Base-by-base conservation (phyloP, 2,797 vertebrate species). In the Acipenser ruthenus region DNA sequence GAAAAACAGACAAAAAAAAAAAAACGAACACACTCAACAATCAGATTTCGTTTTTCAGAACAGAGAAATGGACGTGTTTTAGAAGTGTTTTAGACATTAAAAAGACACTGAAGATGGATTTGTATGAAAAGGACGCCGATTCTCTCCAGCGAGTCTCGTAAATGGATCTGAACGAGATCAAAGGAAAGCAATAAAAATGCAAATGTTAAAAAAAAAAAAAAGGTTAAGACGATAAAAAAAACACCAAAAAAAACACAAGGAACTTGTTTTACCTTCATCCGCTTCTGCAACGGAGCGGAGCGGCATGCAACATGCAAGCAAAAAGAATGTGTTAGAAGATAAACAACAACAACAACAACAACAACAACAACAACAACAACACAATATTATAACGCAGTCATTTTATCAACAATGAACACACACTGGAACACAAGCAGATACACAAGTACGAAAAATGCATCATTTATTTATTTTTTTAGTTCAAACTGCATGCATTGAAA, bases 241-340 rank as follows among this genome's bases (percentile, higher is more conserved):
- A 18, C 15, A 18, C n/a, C 74, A 79, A 71, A 71, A 58, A n/a
- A n/a, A n/a, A n/a, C 15, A 18, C 1, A 18, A 18, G 15, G 71
- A 72, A 77, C 71, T 64, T 79, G 86, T 78, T 87, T 97, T 98
- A 99, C 95, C 96, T 98, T 96, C 93, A 12, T 93, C 88, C 79
- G 85, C 86, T 77, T 95, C 96, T 98, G 94, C 76, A 83, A 93
- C 90, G 92, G 87, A 86, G 93, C 82, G 88, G 83, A 85, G 79
- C 93, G 79, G 90, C 95, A 97, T 97, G 95, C 96, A 97, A 90
- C 94, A 95, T 95, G 94, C 95, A 76, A 96, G 91, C 86, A 91
- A 89, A 96, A 88, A 93, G 82, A 93, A 64, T 72, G 48, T 77
- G 88, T 94, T 93, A 93, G 91, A 90, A 81, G 58, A 79, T 75